A percentile compares a stretch with the other conserved stretches of the same genome.
phyloP scores from a whole-genome alignment of 2,797 vertebrate species.

The Argentina silus region DNA sequence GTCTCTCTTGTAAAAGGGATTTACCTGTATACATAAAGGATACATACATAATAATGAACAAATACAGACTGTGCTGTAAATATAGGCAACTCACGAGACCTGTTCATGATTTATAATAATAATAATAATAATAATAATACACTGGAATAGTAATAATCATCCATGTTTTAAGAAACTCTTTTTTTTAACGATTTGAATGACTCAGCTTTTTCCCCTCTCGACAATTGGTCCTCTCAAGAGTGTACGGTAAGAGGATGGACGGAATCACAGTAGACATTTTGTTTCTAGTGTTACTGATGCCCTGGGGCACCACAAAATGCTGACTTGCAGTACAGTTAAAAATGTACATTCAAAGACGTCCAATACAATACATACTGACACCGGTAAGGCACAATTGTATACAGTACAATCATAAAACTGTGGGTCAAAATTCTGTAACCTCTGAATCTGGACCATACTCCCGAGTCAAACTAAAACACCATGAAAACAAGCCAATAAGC shows the following conservation, averaged over 20 bases:
- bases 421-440: no score
- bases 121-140: no score
- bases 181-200: slow-evolving; percentile 19
- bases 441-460: no score
- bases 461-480: background rate
- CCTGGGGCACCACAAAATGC: slow-evolving; percentile 20
- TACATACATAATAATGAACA: no score
- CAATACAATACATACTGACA: background rate
- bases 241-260: slow-evolving; percentile 7
- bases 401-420: no score
- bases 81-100: no score
- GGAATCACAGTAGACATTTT: slow-evolving; percentile 41
- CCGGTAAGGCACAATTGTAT: no score
- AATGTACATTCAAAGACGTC: background rate
- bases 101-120: no score
- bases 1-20: background rate
- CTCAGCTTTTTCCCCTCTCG: slow-evolving; percentile 21
- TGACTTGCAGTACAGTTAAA: slow-evolving; percentile 24
- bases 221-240: slow-evolving; percentile 30
- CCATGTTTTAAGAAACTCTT: no score
- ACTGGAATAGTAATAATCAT: no score
- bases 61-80: no score
- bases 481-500: slow-evolving; percentile 10
- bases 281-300: slow-evolving; percentile 37
- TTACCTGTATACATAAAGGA: no score